Base-by-base conservation (phyloP, 2,888 invertebrate species). In the Lepidochitona cinerea region DNA sequence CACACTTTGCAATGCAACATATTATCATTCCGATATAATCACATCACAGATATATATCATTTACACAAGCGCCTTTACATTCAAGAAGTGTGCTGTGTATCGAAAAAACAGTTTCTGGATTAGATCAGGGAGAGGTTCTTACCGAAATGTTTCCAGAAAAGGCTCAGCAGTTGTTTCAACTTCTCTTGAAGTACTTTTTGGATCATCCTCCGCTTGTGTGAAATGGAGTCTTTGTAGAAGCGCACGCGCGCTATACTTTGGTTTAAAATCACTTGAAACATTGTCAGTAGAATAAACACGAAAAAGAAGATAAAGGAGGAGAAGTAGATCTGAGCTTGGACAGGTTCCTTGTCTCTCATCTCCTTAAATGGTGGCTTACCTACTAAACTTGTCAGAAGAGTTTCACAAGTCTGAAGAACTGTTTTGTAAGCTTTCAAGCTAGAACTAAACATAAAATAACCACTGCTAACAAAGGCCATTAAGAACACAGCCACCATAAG, bases 401-500 rank as follows among this genome's bases (percentile, higher is more conserved):
- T 81, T 59, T 84, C 83, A n/a, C 83, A 70, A 3, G 83, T 77
- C 9, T 76, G 72, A 7, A 83, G 26, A 37, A 85, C 75, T 52
- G 69, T 82, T 52, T 75, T 75, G 54, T 84, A 85, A 3, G 78
- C 72, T 0, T 73, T 65, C 37, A 83, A 73, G 18, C 76, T 75
- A 0, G 81, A 73, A 0, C 86, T 84, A 32, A 86, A 83, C 41
- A 85, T 69, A 0, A 87, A 67, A 74, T 82, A 85, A 64, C 88
- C 87, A 49, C 86, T 79, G 23, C 80, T 78, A 0, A 85, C 85
- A 75, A 83, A 86, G 0, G 90, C 88, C 54, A 84, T 59, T 36
- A 87, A 75, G 69, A 88, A 80, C 7, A 89, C 73, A 26, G 88
- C 73, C 76, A 91, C 90, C 18, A 89, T 87, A 5, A 90, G 74